Percentiles rank a stretch among this genome's conserved stretches.
Conservation (phyloP, 53 echinoderm and acorn worm genomes). For the Paelopatides confundens region DNA sequence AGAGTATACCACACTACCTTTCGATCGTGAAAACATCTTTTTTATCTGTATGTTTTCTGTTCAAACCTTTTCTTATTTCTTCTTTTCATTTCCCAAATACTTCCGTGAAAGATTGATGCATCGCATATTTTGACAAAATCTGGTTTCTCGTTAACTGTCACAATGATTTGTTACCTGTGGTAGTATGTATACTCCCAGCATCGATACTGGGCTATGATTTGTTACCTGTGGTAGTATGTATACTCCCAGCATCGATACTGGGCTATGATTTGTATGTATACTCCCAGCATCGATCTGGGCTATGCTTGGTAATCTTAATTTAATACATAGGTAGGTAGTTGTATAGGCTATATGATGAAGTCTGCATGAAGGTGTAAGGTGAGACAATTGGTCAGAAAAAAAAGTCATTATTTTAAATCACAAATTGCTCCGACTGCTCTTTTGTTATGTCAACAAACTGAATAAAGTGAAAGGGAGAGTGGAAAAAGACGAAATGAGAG, state of each 20-base stretch:
- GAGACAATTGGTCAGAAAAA: too few relatives aligned
- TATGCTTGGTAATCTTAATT: too few relatives aligned
- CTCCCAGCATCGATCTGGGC: too few relatives aligned
- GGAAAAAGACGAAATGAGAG: too few relatives aligned
- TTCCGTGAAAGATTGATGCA: background rate
- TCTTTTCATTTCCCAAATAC: background rate
- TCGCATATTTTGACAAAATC: constrained; percentile 8
- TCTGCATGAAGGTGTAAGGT: too few relatives aligned
- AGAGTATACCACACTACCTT: background rate
- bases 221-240: background rate
- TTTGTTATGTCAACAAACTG: too few relatives aligned
- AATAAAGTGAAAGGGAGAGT: too few relatives aligned
- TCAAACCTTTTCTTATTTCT: background rate
- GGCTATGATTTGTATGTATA: background rate
- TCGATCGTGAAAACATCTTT: background rate
- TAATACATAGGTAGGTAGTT: too few relatives aligned
- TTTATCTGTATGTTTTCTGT: constrained; percentile 4
- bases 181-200: background rate
- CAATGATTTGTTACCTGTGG: constrained; percentile 8
- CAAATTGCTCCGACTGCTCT: too few relatives aligned
- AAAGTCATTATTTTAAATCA: too few relatives aligned
- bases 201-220: background rate
- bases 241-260: too few relatives aligned
- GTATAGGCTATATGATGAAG: too few relatives aligned
- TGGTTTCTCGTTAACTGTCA: constrained; percentile 8